Evolutionary conservation across 2,797 vertebrate genomes (phyloP), one percentile per base, ranked within the genome.

Genomic region (Scyliorhinus canicula): DNA sequence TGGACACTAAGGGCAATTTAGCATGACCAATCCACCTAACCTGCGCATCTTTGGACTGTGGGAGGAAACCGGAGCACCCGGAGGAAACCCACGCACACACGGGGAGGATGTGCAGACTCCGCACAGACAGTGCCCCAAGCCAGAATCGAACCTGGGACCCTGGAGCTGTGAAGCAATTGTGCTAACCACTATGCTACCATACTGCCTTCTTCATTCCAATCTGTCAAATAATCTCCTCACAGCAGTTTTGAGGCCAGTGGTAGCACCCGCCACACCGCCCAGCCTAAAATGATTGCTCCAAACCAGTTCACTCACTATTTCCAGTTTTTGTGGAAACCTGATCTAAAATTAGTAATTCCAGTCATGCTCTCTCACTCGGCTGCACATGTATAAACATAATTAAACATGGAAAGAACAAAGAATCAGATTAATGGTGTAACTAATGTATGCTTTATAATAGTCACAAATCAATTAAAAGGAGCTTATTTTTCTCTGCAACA

Each of bases 381-480:
- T 60, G 57, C 52, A 88, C 52, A 57, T 88, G 12, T 88, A 35
- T 19, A 60, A 60, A 90, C 35, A 90, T 90, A 90, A 90, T 90
- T 90, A 90, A 90, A 63, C 55, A 90, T 55, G 57, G 55, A 90
- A 82, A 60, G 35, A 24, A 90, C 35, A 90, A 90, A 86, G 84
- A 86, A 86, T 24, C 4, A 60, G 35, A 60, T 90, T 40, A 90
- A 90, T 90, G 31, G n/a, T 90, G 52, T 90, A n/a, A 57, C 86
- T 90, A 90, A 90, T 90, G 86, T 35, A 90, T 63, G 55, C 55
- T 60, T 90, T 90, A 57, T 90, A 60, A 90, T 24, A 90, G 55
- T 90, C 86, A 90, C 31, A 90, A 63, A 31, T 57, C 55, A 90
- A 90, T 90, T 90, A 57, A 90, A n/a, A 60, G 86, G 55, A n/a